Base-by-base conservation (phyloP, 2,113 vertebrate genomes). In the Azemiops feae region DNA sequence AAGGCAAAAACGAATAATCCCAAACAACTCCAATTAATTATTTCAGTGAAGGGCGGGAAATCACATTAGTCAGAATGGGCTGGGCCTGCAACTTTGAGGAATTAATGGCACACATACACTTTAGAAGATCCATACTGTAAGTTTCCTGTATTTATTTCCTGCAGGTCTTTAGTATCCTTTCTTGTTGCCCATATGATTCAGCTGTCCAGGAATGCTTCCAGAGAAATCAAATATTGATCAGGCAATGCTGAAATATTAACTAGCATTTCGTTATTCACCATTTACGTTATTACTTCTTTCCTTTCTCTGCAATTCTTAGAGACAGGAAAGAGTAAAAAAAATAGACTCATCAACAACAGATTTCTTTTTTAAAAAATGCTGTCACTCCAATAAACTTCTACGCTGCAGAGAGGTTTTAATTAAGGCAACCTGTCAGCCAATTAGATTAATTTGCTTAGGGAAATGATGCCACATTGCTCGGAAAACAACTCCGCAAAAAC, bases 41-140 rank as follows among this genome's bases (percentile, higher is more conserved):
- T 74, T 8, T 39, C n/a, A 74, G 20, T 3, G 2, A 18, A 20
- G 14, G 16, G 18, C 0, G 16, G 69, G n/a, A 74, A 39, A 74
- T 74, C n/a, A 18, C 6, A 34, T 14, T 74, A 74, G 34, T 43
- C 18, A 30, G 1, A 57, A 85, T 47, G 20, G 30, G 58, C 16
- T 93, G 89, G 94, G 88, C 91, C 88, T 53, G 86, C 52, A n/a
- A 92, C 57, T 88, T 93, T 93, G 91, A 93, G 94, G 85, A 1
- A 8, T 60, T 81, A 88, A 94, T 85, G 60, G 92, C n/a, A 85
- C 60, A 90, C 53, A 57, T 88, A 89, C 91, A 93, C 92, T 94
- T 95, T 90, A 94, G 95, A 50, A 74, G 16, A 95, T 4, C 25
- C 92, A 95, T 94, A 74, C 87, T 30, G 14, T 50, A 95, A 81